A percentile compares a stretch with the other conserved stretches of the same genome.
phyloP scores from a whole-genome alignment of 2,888 invertebrate species.

The Amphipoea oculea region DNA sequence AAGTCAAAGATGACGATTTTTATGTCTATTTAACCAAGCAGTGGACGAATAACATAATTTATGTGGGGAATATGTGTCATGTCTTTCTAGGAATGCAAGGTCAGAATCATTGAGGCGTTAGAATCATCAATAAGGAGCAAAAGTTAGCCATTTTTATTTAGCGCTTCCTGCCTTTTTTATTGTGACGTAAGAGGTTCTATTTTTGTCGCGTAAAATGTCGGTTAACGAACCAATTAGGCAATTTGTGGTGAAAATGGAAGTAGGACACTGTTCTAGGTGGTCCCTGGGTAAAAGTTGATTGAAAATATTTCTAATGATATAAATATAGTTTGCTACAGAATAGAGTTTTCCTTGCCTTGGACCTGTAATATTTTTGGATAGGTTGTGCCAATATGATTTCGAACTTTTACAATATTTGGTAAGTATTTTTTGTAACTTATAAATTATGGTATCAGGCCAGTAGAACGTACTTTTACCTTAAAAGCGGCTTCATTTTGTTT shows the following conservation, averaged over 20 bases:
- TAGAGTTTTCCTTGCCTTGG: neutral
- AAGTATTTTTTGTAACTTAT: neutral
- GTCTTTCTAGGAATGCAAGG: slow-evolving; percentile 75
- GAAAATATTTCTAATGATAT: neutral
- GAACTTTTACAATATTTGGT: neutral
- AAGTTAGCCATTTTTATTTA: slow-evolving; percentile 51
- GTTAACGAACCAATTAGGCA: slow-evolving; percentile 57
- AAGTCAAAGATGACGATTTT: slow-evolving; percentile 55
- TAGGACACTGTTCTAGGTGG: slow-evolving; percentile 33
- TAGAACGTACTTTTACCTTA: neutral
- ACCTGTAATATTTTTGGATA: neutral
- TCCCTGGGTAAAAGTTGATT: slow-evolving; percentile 1
- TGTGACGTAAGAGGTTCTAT: slow-evolving; percentile 50
- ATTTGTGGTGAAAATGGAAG: slow-evolving; percentile 44
- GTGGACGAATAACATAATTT: slow-evolving; percentile 65
- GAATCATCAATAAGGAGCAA: slow-evolving; percentile 46
- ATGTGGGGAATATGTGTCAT: slow-evolving; percentile 50
- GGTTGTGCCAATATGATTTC: neutral
- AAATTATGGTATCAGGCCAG: neutral
- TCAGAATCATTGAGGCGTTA: slow-evolving; percentile 71
- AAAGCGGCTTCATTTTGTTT: neutral
- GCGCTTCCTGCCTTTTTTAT: slow-evolving; percentile 46
- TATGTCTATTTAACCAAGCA: slow-evolving; percentile 52
- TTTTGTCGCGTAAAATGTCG: slow-evolving; percentile 41
- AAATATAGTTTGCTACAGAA: neutral